These are phyloP conservation scores for Gadus macrocephalus DNA, from an alignment of 2,113 vertebrate genomes.

Conservation along the genomic window DNA sequence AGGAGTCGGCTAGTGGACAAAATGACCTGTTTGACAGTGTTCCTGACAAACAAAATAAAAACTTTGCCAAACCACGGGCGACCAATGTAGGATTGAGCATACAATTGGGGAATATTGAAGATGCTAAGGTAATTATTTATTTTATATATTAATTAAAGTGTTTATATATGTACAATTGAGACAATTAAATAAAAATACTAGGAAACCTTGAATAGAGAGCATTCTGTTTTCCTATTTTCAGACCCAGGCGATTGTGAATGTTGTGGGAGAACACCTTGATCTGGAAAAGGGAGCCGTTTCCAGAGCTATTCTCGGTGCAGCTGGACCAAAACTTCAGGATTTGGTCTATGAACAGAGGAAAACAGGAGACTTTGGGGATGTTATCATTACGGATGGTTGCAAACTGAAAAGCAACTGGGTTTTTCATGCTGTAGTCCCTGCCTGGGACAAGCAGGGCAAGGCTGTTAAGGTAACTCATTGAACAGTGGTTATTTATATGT, in stretches of 20 bases:
- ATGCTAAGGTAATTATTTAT: slow-evolving; percentile 70
- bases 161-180: not conserved
- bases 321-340: slow-evolving; percentile 73
- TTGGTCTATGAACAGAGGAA: slow-evolving; percentile 46
- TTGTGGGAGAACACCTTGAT: slow-evolving; percentile 56
- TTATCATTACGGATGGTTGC: slow-evolving; percentile 73
- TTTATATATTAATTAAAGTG: too few relatives aligned
- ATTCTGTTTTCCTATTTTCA: slow-evolving; percentile 50
- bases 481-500: not conserved
- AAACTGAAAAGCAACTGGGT: slow-evolving; percentile 67
- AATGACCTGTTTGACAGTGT: not conserved
- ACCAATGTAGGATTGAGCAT: slow-evolving; percentile 75
- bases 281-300: slow-evolving; percentile 73
- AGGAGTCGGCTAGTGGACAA: slow-evolving; percentile 25
- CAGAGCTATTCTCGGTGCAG: slow-evolving; percentile 67
- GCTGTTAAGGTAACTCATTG: slow-evolving; percentile 65
- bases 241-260: slow-evolving; percentile 80
- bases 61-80: slow-evolving; percentile 11
- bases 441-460: slow-evolving; percentile 46
- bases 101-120: slow-evolving; percentile 65
- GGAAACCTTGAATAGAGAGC: not conserved
- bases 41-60: not conserved
- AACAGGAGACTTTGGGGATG: slow-evolving; percentile 14
- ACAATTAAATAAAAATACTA: not conserved
- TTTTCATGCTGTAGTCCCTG: slow-evolving; percentile 72